Percentiles rank a stretch among this genome's conserved stretches.
Evolutionary conservation across 1,140 invertebrate genomes (phyloP).

Genomic region (Elymnias hypermnestra): DNA sequence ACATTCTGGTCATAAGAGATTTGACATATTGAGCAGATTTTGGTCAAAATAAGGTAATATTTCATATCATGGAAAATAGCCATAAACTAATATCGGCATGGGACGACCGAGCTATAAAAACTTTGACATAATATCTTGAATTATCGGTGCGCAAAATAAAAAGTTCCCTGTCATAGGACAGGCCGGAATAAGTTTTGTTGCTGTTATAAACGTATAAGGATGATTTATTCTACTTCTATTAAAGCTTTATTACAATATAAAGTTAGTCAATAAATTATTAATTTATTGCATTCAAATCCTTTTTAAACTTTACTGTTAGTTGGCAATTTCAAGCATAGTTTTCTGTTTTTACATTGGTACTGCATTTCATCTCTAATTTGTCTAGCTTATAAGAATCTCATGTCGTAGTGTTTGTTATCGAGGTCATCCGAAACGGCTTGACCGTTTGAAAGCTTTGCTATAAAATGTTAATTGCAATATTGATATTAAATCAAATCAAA

Average conservation of each 20-base stretch:
- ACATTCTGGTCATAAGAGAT: neutral
- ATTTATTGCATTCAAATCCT: neutral
- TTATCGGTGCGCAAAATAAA: slow-evolving; percentile 50
- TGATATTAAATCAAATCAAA: too few species aligned
- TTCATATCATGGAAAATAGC: slow-evolving; percentile 35
- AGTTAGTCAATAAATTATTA: neutral
- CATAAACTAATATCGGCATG: slow-evolving; percentile 42
- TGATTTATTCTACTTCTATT: slow-evolving; percentile 55
- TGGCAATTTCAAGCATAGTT: too few species aligned
- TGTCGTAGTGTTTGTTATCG: too few species aligned
- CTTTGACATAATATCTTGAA: slow-evolving; percentile 48
- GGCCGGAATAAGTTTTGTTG: slow-evolving; percentile 46
- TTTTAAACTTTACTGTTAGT: too few species aligned
- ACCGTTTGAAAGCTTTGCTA: too few species aligned
- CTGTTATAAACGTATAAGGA: slow-evolving; percentile 54
- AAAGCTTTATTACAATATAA: slow-evolving; percentile 25
- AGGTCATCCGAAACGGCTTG: too few species aligned
- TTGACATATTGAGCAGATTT: slow-evolving; percentile 23
- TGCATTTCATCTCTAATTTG: too few species aligned
- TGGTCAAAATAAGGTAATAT: slow-evolving; percentile 44
- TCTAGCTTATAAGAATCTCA: too few species aligned
- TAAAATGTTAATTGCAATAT: too few species aligned
- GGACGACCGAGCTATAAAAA: slow-evolving; percentile 47
- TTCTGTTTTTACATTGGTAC: too few species aligned
- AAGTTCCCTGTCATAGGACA: slow-evolving; percentile 36